Evolutionary conservation across 2,113 vertebrate species (phyloP).

Genomic region (Mohoua ochrocephala): DNA sequence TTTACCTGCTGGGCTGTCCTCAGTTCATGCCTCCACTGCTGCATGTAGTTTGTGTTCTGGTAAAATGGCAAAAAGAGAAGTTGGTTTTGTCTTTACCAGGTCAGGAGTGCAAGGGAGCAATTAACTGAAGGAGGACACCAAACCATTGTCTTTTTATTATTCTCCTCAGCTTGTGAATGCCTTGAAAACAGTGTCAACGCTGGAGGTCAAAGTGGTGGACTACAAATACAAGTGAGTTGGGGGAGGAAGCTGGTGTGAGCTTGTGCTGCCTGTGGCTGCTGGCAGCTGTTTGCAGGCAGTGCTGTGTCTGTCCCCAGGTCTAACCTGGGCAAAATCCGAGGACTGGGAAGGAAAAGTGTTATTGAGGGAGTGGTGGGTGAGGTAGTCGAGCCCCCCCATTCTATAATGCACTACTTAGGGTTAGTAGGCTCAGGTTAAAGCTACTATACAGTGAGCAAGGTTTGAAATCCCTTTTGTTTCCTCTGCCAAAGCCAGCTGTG

Average conservation of each 20-base stretch:
- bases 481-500: not conserved
- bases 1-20: not conserved
- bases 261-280: not conserved
- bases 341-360: not conserved
- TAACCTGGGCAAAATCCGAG: not conserved
- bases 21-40: not conserved
- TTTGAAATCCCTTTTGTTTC: not conserved
- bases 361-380: not conserved
- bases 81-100: not conserved
- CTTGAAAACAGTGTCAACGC: slow-evolving; percentile 84
- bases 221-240: slow-evolving; percentile 89
- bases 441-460: not conserved
- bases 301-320: not conserved
- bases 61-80: not conserved
- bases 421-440: not conserved
- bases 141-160: slow-evolving; percentile 9
- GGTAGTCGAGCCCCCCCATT: not conserved
- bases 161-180: slow-evolving; percentile 85
- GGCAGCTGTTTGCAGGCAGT: not conserved
- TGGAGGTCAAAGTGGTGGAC: slow-evolving; percentile 92
- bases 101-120: not conserved
- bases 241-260: not conserved
- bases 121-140: not conserved
- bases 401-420: not conserved
- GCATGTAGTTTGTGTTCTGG: not conserved